phyloP scores from a whole-genome alignment of 2,113 vertebrate genomes.

The Istiophorus platypterus region DNA sequence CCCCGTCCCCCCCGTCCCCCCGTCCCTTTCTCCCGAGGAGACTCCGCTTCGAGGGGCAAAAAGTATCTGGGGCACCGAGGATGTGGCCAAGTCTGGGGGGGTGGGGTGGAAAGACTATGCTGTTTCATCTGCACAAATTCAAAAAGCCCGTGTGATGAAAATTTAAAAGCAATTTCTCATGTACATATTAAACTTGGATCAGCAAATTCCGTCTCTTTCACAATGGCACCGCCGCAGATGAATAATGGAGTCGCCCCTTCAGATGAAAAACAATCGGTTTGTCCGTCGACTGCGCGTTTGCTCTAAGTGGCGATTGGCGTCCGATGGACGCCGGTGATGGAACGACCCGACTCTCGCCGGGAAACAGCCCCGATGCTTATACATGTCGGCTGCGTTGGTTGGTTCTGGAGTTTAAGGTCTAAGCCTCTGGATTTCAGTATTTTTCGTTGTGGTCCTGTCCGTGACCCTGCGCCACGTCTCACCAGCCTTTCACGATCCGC shows the following conservation, averaged over 20 bases:
- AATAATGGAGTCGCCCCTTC: slow-evolving; percentile 33
- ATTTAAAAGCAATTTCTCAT: slow-evolving; percentile 73
- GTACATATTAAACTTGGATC: slow-evolving; percentile 65
- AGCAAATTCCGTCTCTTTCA: slow-evolving; percentile 38
- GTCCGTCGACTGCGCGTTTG: slow-evolving; percentile 37
- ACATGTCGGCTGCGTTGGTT: slow-evolving; percentile 49
- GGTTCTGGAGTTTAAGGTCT: too few relatives aligned
- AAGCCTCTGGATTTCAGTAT: too few relatives aligned
- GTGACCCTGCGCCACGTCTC: too few relatives aligned
- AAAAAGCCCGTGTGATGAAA: slow-evolving; percentile 73
- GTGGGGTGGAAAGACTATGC: slow-evolving; percentile 28
- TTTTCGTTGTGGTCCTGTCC: background rate
- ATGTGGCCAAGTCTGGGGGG: slow-evolving; percentile 29
- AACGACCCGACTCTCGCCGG: slow-evolving; percentile 60
- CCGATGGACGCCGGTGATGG: slow-evolving; percentile 23
- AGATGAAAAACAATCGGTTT: slow-evolving; percentile 43
- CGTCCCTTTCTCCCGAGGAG: too few relatives aligned
- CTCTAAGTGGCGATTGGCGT: slow-evolving; percentile 65
- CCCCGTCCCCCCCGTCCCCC: too few relatives aligned
- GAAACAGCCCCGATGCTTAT: slow-evolving; percentile 62
- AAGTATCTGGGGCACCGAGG: slow-evolving; percentile 49
- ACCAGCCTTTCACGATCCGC: too few relatives aligned
- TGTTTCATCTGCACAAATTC: slow-evolving; percentile 73
- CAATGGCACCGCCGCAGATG: slow-evolving; percentile 23
- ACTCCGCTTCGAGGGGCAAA: slow-evolving; percentile 28